Conservation (phyloP, 2,888 invertebrate genomes). For the Diabrotica balteata region DNA sequence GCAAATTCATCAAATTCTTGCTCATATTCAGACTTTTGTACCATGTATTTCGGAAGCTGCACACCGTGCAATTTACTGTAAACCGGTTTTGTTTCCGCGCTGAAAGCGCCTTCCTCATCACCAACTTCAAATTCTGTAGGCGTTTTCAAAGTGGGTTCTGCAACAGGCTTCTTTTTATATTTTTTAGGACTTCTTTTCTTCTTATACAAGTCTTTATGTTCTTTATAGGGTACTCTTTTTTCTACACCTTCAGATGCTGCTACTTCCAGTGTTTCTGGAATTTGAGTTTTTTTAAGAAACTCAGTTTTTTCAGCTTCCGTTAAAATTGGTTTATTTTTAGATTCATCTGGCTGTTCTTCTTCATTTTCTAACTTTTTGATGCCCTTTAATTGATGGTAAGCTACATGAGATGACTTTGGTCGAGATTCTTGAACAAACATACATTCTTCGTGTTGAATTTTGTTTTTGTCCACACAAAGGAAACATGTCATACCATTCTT, state of each 20-base stretch:
- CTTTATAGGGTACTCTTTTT: constrained; percentile 20
- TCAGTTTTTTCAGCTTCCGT: constrained; percentile 39
- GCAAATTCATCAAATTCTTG: constrained; percentile 68
- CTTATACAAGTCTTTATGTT: constrained; percentile 10
- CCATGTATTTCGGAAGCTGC: constrained; percentile 73
- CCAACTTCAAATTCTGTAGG: constrained; percentile 65
- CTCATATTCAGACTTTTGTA: constrained; percentile 73
- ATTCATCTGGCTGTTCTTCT: constrained; percentile 38
- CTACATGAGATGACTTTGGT: constrained; percentile 69
- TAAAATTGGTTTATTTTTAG: constrained; percentile 29
- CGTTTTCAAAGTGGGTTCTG: constrained; percentile 52
- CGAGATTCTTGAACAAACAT: constrained; percentile 77
- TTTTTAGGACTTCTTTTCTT: constrained; percentile 25
- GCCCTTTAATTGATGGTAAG: constrained; percentile 72
- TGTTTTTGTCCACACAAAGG: constrained; percentile 73
- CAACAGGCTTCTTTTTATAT: constrained; percentile 38
- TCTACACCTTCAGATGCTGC: constrained; percentile 47
- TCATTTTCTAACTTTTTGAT: constrained; percentile 61
- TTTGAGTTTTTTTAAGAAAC: constrained; percentile 40
- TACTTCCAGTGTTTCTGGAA: constrained; percentile 34
- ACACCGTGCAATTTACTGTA: constrained; percentile 71
- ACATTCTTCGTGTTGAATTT: constrained; percentile 79
- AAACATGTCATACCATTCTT: constrained; percentile 81
- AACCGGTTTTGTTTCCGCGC: constrained; percentile 71
- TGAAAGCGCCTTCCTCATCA: constrained; percentile 68